phyloP scores from a whole-genome alignment of 2,888 invertebrate species.

The Conomelus anceps region DNA sequence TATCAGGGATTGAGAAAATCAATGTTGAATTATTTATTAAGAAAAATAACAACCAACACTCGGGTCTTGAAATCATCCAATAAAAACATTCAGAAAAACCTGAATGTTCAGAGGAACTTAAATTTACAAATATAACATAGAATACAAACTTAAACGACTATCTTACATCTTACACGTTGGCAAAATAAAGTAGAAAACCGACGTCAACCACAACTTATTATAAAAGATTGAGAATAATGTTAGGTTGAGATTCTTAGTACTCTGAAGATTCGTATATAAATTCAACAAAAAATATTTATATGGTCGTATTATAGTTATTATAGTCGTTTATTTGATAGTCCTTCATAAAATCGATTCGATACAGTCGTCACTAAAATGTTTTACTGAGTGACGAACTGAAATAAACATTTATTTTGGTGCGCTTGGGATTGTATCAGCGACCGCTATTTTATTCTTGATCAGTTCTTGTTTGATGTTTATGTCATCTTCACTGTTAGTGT shows the following conservation, averaged over 20 bases:
- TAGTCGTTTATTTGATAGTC: too few relatives aligned
- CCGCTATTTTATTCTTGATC: background rate
- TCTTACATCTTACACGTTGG: background rate
- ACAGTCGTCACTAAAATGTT: too few relatives aligned
- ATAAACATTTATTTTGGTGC: too few relatives aligned
- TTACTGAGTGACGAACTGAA: too few relatives aligned
- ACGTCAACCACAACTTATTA: background rate
- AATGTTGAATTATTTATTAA: background rate
- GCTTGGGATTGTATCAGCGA: too few relatives aligned
- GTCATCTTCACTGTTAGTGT: background rate
- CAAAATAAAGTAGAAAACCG: too few relatives aligned
- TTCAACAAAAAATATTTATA: too few relatives aligned
- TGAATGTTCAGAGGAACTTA: background rate
- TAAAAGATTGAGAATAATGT: too few relatives aligned
- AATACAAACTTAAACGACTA: background rate
- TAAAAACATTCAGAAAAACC: background rate
- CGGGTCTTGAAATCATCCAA: background rate
- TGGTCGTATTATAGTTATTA: too few relatives aligned
- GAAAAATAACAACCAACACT: background rate
- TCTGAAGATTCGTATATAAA: too few relatives aligned
- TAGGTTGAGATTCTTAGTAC: too few relatives aligned
- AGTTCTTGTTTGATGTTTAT: background rate
- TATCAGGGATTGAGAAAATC: background rate
- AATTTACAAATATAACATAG: background rate
- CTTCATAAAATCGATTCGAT: too few relatives aligned